Conservation (phyloP, 2,888 invertebrate genomes). For the Leptinotarsa haldemani region DNA sequence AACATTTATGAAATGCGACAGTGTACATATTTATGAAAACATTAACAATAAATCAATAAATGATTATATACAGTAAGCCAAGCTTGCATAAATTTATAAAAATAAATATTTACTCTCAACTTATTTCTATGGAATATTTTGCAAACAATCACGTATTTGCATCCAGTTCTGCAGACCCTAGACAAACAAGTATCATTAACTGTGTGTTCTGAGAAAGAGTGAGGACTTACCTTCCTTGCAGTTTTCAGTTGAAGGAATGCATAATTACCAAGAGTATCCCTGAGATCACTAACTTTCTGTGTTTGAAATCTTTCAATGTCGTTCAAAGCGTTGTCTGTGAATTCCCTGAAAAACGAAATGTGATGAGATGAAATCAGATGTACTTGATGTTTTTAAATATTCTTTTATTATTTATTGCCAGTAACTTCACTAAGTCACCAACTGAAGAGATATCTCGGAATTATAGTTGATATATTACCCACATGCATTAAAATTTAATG, state of each 20-base stretch:
- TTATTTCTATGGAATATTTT: slow-evolving; percentile 74
- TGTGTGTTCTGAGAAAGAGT: slow-evolving; percentile 16
- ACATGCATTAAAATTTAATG: too few relatives aligned
- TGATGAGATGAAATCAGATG: neutral
- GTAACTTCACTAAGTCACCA: too few relatives aligned
- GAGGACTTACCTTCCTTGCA: slow-evolving; percentile 74
- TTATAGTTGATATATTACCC: too few relatives aligned
- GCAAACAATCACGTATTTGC: slow-evolving; percentile 79
- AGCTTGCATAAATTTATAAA: slow-evolving; percentile 13
- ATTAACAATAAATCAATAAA: slow-evolving; percentile 7
- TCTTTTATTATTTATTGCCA: too few relatives aligned
- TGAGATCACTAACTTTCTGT: slow-evolving; percentile 78
- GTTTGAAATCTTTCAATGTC: slow-evolving; percentile 80
- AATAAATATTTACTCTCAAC: neutral
- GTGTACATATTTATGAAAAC: neutral
- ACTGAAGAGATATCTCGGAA: too few relatives aligned
- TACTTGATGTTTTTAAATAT: too few relatives aligned
- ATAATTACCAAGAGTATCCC: slow-evolving; percentile 77
- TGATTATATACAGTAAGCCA: slow-evolving; percentile 8
- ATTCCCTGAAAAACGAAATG: slow-evolving; percentile 69
- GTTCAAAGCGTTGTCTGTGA: slow-evolving; percentile 73
- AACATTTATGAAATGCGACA: neutral
- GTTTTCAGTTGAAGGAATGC: slow-evolving; percentile 79
- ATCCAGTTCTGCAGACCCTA: slow-evolving; percentile 83
- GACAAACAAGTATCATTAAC: slow-evolving; percentile 54